phyloP scores from a whole-genome alignment of 2,888 invertebrate genomes.

The Alitta virens region DNA sequence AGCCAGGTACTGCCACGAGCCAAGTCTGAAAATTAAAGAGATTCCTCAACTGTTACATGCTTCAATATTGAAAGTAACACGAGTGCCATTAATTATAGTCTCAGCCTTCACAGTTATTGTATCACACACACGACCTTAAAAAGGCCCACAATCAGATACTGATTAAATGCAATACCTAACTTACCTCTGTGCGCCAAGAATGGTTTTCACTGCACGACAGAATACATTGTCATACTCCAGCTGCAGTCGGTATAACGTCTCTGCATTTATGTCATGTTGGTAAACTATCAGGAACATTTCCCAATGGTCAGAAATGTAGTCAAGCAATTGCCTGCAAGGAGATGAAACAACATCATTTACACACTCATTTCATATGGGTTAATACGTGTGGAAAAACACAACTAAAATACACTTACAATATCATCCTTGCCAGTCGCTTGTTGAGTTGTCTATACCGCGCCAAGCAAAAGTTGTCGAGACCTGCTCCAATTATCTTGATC shows the following conservation, averaged over 20 bases:
- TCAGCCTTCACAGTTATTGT: conserved; percentile 54
- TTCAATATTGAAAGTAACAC: too few relatives aligned
- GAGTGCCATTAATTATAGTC: conserved; percentile 45
- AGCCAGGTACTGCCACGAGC: conserved; percentile 80
- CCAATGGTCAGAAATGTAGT: conserved; percentile 73
- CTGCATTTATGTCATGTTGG: conserved; percentile 34
- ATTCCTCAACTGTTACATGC: too few relatives aligned
- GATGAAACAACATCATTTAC: background rate
- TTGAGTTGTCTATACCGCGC: conserved; percentile 70
- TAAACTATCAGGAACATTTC: conserved; percentile 47
- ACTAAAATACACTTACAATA: conserved; percentile 40
- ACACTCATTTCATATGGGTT: background rate
- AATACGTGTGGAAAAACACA: background rate
- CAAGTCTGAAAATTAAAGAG: conserved; percentile 58
- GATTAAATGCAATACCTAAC: conserved; percentile 61
- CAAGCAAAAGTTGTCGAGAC: conserved; percentile 66
- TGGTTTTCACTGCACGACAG: conserved; percentile 67
- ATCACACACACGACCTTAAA: conserved; percentile 62
- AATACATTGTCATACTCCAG: conserved; percentile 75
- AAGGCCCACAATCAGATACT: conserved; percentile 79
- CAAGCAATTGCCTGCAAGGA: conserved; percentile 65
- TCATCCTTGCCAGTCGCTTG: conserved; percentile 55
- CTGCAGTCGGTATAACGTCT: conserved; percentile 65
- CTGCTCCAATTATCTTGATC: conserved; percentile 66
- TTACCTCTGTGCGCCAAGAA: conserved; percentile 69